phyloP scores from a whole-genome alignment of 2,888 invertebrate species.

The Acheta domesticus region DNA sequence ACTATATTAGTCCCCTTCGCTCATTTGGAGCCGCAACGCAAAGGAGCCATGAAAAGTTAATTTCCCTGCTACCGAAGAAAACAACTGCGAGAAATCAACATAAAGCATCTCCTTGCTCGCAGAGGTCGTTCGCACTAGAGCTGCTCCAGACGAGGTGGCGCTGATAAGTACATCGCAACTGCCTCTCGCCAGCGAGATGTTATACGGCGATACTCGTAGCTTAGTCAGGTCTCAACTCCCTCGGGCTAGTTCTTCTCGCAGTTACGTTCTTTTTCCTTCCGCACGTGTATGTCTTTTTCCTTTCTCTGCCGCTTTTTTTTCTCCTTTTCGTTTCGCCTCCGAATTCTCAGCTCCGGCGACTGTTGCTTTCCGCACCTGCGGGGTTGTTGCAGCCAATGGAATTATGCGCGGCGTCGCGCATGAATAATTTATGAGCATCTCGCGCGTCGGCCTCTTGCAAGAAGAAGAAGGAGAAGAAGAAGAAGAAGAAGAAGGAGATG shows the following conservation, averaged over 20 bases:
- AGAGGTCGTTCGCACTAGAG: too few species aligned
- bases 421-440: neutral
- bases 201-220: too few species aligned
- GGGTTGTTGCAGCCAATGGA: neutral
- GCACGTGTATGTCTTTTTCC: neutral
- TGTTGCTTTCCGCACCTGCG: slow-evolving; percentile 18
- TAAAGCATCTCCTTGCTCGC: neutral
- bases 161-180: too few species aligned
- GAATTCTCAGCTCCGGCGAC: neutral
- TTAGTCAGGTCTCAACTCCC: too few species aligned
- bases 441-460: neutral
- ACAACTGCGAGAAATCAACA: neutral
- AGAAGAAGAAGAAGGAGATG: neutral
- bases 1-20: neutral
- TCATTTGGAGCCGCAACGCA: neutral
- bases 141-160: too few species aligned
- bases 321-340: neutral
- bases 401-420: neutral
- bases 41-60: neutral
- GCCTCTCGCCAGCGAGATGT: too few species aligned
- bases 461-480: neutral
- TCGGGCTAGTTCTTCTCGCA: too few species aligned
- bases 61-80: slow-evolving; percentile 10
- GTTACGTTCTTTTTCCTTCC: too few species aligned
- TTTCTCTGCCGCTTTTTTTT: neutral